Conservation (phyloP, 1,140 invertebrate species). For the Hirudo medicinalis region DNA sequence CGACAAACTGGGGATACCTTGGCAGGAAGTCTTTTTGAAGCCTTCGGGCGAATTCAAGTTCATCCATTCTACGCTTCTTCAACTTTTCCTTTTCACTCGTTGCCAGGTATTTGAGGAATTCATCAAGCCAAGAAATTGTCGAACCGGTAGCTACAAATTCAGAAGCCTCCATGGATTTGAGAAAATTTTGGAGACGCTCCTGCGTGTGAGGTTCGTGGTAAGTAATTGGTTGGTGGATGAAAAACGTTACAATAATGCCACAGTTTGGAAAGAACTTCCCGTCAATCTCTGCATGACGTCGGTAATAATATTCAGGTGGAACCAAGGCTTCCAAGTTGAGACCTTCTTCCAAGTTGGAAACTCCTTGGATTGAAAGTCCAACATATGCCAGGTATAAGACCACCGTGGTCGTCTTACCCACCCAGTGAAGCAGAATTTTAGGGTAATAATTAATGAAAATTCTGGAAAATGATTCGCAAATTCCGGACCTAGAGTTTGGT, state of each 20-base stretch:
- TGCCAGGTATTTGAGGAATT: conserved; percentile 54
- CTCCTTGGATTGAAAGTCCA: conserved; percentile 69
- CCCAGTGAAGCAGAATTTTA: conserved; percentile 44
- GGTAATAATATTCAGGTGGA: conserved; percentile 34
- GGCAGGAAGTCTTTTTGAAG: conserved; percentile 54
- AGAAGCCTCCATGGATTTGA: conserved; percentile 63
- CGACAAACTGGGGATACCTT: conserved; percentile 42
- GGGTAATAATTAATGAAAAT: conserved; percentile 23
- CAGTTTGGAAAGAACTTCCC: conserved; percentile 31
- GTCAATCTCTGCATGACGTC: conserved; percentile 28
- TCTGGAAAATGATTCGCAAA: conserved; percentile 25
- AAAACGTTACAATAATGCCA: conserved; percentile 47
- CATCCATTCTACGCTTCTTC: conserved; percentile 26
- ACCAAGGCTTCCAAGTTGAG: conserved; percentile 51
- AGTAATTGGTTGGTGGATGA: conserved; percentile 67
- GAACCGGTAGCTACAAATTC: conserved; percentile 61
- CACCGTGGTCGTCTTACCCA: conserved; percentile 50
- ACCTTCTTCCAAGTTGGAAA: conserved; percentile 68
- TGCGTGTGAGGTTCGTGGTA: conserved; percentile 70
- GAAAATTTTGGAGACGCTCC: conserved; percentile 61
- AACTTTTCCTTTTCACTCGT: conserved; percentile 49
- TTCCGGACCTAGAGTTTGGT: conserved; percentile 20
- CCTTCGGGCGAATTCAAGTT: conserved; percentile 57
- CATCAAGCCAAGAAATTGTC: conserved; percentile 78
- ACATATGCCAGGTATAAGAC: conserved; percentile 67